Base-by-base conservation (phyloP, 2,888 invertebrate genomes). In the Lochmaea crataegi region DNA sequence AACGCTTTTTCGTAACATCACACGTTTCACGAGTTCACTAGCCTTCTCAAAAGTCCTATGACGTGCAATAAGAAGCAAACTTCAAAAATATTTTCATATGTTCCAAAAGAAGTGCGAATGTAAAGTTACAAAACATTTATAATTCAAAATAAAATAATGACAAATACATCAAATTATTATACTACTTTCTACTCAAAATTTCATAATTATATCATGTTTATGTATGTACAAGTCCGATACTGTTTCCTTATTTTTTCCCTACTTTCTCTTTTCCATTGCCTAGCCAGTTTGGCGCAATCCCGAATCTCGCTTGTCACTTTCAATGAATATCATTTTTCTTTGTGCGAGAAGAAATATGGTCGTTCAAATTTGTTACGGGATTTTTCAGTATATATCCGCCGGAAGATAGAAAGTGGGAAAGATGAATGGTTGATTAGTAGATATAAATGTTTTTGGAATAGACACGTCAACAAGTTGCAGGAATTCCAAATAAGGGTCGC, bases 311-410 rank as follows among this genome's bases (percentile, higher is more conserved):
- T 75, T 76, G 76, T 76, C 76, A 72, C 73, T 71, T 71, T 68
- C 73, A 64, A 72, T 75, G 71, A 73, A 73, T 72, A 71, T 76
- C 65, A 75, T 75, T 73, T 76, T 75, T 76, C 74, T 72, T 57
- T 18, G 26, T 57, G 58, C 5, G 18, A 32, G 51, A 58, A 61
- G 65, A 67, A 74, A 68, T 74, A 71, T 67, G 65, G n/a, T 69
- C 64, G 38, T 65, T 53, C 26, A 68, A 71, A 73, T 68, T 75
- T 68, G 68, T 68, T 63, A 63, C 53, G 14, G 69, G 67, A 67
- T 67, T 67, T 66, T 32, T 16, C 58, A 18, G 51, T 18, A 42
- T 18, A 42, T 38, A 57, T 38, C 67, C 57, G 32, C 16, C 38
- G 10, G 56, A 14, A 66, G 22, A 67, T 32, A 41, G 16, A 41